Conservation (phyloP, 2,888 invertebrate species). For the Steinernema carpocapsae region DNA sequence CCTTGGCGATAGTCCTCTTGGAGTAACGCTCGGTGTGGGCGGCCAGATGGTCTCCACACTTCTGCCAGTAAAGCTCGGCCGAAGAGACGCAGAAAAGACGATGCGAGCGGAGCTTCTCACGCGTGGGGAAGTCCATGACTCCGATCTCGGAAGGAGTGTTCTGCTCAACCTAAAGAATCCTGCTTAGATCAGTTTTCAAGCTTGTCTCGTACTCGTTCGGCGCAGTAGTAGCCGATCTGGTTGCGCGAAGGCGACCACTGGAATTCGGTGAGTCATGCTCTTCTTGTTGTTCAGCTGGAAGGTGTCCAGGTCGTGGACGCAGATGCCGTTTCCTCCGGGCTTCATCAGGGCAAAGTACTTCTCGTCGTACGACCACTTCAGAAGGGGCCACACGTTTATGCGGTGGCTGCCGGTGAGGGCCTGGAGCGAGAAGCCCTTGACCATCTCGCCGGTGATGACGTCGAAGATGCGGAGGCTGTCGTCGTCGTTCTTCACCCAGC, state of each 20-base stretch:
- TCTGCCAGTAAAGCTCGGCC: conserved; percentile 97
- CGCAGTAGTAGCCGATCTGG: conserved; percentile 95
- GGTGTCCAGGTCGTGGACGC: conserved; percentile 93
- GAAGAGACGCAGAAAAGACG: conserved; percentile 88
- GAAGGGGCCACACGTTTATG: conserved; percentile 76
- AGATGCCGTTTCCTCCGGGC: conserved; percentile 74
- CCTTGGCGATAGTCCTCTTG: conserved; percentile 83
- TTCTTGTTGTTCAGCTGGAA: conserved; percentile 92
- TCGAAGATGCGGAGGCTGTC: conserved; percentile 92
- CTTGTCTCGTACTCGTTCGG: conserved; percentile 77
- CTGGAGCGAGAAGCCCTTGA: conserved; percentile 60
- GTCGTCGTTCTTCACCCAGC: conserved; percentile 75
- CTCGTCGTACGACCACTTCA: conserved; percentile 75
- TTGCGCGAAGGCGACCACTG: conserved; percentile 94
- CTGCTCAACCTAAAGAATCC: conserved; percentile 39
- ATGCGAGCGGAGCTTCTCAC: conserved; percentile 71
- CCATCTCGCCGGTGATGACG: conserved; percentile 79
- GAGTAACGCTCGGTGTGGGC: conserved; percentile 89
- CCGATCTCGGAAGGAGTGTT: conserved; percentile 65
- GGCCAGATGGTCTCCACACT: conserved; percentile 87
- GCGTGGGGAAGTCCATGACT: conserved; percentile 58
- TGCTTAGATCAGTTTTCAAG: neutral
- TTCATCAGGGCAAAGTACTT: conserved; percentile 66
- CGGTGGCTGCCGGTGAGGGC: conserved; percentile 52
- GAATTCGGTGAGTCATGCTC: conserved; percentile 86